phyloP scores from a whole-genome alignment of 2,113 vertebrate genomes.

The Ceyx melanurus region DNA sequence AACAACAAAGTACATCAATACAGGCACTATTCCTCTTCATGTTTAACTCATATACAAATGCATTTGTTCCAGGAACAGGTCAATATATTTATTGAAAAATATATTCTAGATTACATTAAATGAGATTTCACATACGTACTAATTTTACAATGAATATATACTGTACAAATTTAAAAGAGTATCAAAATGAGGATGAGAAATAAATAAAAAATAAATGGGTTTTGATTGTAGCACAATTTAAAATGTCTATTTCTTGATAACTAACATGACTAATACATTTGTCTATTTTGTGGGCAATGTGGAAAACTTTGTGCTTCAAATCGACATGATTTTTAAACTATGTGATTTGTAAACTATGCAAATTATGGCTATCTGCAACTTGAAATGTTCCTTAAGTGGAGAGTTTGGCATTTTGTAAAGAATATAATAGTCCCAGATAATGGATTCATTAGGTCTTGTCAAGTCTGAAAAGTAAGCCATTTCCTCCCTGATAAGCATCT shows the following conservation, averaged over 20 bases:
- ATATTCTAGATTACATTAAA: not conserved
- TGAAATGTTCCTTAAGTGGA: slow-evolving; percentile 8
- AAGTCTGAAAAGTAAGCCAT: not conserved
- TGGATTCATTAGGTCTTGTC: not conserved
- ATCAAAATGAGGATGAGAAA: not conserved
- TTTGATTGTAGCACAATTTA: not conserved
- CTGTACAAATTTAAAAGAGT: not conserved
- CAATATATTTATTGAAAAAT: slow-evolving; percentile 1
- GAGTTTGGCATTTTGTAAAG: not conserved
- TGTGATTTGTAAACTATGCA: not conserved
- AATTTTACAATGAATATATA: not conserved
- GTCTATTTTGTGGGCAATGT: not conserved
- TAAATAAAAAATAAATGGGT: not conserved
- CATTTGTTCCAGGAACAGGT: not conserved
- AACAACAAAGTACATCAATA: not conserved
- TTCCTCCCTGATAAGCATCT: not conserved
- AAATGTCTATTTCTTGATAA: not conserved
- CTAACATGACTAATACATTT: not conserved
- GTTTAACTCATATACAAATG: not conserved
- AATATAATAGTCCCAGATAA: slow-evolving; percentile 1
- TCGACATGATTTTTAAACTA: not conserved
- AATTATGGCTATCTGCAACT: not conserved
- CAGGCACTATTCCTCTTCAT: not conserved
- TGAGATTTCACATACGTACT: not conserved
- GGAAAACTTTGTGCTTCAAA: not conserved